Percentiles rank a stretch among this genome's conserved stretches.
These are phyloP conservation scores for Bombus confusus DNA, from an alignment of 1,140 invertebrate genomes.

Conservation along the genomic window DNA sequence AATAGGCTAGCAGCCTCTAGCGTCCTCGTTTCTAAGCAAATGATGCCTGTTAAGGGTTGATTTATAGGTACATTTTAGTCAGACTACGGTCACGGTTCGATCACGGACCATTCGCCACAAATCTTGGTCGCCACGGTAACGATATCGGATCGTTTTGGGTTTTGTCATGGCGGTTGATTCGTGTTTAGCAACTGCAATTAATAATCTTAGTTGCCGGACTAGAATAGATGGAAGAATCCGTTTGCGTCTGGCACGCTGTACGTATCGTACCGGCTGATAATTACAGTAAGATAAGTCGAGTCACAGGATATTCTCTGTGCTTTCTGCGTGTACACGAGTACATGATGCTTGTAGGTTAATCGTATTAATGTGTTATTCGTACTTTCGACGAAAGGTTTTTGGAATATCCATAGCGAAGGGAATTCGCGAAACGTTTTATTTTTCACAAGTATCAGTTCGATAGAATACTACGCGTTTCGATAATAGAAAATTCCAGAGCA, in stretches of 20 bases:
- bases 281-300: fast-evolving
- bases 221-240: neutral
- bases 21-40: slow-evolving; percentile 28
- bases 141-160: slow-evolving; percentile 21
- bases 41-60: slow-evolving; percentile 29
- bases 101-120: neutral
- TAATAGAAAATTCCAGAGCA: neutral
- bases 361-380: no score
- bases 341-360: no score
- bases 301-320: neutral
- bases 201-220: neutral
- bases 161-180: slow-evolving; percentile 4
- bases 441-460: neutral
- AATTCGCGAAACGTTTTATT: neutral
- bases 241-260: neutral
- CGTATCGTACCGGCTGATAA: neutral
- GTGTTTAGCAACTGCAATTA: slow-evolving; percentile 1
- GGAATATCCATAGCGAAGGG: no score
- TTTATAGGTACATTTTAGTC: slow-evolving; percentile 22
- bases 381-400: no score
- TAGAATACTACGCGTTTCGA: neutral
- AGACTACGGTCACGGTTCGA: slow-evolving; percentile 21
- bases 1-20: neutral
- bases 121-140: slow-evolving; percentile 21
- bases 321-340: no score